Conservation (phyloP, 2,113 vertebrate species). For the Lanius ludovicianus region DNA sequence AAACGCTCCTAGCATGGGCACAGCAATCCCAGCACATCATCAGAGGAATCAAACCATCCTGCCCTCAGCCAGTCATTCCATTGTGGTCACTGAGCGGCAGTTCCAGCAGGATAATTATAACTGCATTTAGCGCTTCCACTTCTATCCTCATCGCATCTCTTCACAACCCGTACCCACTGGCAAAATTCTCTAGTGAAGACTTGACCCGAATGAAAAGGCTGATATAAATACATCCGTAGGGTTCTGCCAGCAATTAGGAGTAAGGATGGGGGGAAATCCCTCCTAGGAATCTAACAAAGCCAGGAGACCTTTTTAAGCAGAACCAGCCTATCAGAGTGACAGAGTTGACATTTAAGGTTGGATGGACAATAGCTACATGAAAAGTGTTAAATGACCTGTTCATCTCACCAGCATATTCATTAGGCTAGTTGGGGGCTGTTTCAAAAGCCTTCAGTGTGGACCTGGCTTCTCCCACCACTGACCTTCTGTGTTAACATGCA, state of each 20-base stretch:
- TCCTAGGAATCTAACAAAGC: slow-evolving; percentile 50
- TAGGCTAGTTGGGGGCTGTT: slow-evolving; percentile 24
- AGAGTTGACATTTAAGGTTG: slow-evolving; percentile 57
- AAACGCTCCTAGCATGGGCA: rapidly evolving
- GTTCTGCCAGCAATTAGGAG: slow-evolving; percentile 51
- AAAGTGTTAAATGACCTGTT: slow-evolving; percentile 59
- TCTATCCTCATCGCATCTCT: neutral
- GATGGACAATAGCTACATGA: slow-evolving; percentile 36
- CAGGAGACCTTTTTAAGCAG: slow-evolving; percentile 52
- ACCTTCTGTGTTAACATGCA: slow-evolving; percentile 30
- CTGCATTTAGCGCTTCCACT: neutral
- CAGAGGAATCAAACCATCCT: neutral
- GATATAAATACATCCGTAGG: slow-evolving; percentile 34
- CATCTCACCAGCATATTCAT: slow-evolving; percentile 53
- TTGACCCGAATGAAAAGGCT: slow-evolving; percentile 44
- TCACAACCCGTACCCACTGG: neutral
- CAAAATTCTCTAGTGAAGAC: neutral
- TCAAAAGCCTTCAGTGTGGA: slow-evolving; percentile 40
- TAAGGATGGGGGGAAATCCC: slow-evolving; percentile 4
- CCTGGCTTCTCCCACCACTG: slow-evolving; percentile 28
- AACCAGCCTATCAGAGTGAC: slow-evolving; percentile 44
- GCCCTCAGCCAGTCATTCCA: neutral
- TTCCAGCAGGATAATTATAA: neutral
- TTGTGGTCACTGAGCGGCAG: neutral
- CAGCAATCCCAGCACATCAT: neutral